Conservation (phyloP, 92 coral and sea anemone species). For the Parazoanthus atlanticus region DNA sequence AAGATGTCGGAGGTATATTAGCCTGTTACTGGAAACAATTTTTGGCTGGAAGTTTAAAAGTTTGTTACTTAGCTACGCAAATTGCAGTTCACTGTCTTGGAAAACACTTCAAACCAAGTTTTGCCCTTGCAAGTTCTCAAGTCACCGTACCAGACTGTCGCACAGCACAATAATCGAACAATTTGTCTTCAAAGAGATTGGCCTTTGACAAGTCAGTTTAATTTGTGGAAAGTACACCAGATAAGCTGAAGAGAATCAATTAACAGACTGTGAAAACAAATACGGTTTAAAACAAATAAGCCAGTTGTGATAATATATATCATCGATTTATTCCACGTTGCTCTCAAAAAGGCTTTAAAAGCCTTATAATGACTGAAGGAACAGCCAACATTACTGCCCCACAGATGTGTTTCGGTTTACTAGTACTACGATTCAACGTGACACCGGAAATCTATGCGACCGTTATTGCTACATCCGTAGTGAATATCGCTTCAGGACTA, state of each 20-base stretch:
- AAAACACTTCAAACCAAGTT: not conserved
- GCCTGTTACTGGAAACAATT: not conserved
- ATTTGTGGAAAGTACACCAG: no score
- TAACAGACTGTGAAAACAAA: not conserved
- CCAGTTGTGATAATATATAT: not conserved
- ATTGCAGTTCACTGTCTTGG: not conserved
- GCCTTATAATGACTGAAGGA: not conserved
- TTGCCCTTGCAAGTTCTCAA: no score
- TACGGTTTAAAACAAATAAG: not conserved
- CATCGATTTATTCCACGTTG: not conserved
- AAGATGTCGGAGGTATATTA: no score
- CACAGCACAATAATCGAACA: no score
- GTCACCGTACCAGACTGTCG: no score
- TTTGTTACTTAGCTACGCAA: not conserved
- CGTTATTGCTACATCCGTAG: conserved; percentile 23
- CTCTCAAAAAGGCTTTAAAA: no score
- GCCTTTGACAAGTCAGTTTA: no score
- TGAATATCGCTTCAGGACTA: conserved; percentile 38
- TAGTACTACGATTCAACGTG: conserved; percentile 17
- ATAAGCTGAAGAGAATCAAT: not conserved
- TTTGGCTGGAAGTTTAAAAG: no score
- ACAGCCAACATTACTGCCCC: not conserved
- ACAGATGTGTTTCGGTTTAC: conserved; percentile 35
- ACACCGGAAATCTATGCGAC: conserved; percentile 38
- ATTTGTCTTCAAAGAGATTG: no score